Conservation (phyloP, 2,888 invertebrate species). For the Phasia obesa region DNA sequence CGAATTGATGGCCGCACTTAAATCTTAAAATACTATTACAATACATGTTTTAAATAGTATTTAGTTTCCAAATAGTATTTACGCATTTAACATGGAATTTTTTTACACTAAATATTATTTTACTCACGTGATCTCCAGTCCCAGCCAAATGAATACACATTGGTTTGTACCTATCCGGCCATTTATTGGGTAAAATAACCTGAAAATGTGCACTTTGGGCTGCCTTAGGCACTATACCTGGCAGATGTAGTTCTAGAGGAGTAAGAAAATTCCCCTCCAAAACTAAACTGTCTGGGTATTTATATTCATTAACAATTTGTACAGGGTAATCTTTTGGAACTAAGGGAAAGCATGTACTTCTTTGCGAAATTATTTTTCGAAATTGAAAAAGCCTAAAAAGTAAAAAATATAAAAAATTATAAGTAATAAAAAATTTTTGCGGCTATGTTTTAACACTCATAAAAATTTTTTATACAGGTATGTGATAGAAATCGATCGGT, state of each 20-base stretch:
- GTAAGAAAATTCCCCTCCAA: constrained; percentile 94
- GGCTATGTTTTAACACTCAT: too few species aligned
- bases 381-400: constrained; percentile 93
- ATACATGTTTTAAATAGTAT: too few species aligned
- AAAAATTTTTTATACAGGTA: too few species aligned
- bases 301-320: constrained; percentile 92
- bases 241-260: constrained; percentile 91
- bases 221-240: constrained; percentile 93
- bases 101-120: too few species aligned
- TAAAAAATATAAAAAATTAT: background rate
- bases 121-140: constrained; percentile 93
- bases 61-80: too few species aligned
- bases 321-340: constrained; percentile 93
- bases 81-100: too few species aligned
- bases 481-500: too few species aligned
- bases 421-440: background rate
- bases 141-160: constrained; percentile 97
- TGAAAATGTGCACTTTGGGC: constrained; percentile 93
- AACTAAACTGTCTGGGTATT: constrained; percentile 87
- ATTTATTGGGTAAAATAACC: constrained; percentile 90
- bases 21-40: too few species aligned
- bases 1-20: too few species aligned
- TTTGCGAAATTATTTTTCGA: constrained; percentile 91
- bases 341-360: constrained; percentile 91
- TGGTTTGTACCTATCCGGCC: constrained; percentile 89